Evolutionary conservation across 2,797 vertebrate species (phyloP).

Genomic region (Myotis findleyi): DNA sequence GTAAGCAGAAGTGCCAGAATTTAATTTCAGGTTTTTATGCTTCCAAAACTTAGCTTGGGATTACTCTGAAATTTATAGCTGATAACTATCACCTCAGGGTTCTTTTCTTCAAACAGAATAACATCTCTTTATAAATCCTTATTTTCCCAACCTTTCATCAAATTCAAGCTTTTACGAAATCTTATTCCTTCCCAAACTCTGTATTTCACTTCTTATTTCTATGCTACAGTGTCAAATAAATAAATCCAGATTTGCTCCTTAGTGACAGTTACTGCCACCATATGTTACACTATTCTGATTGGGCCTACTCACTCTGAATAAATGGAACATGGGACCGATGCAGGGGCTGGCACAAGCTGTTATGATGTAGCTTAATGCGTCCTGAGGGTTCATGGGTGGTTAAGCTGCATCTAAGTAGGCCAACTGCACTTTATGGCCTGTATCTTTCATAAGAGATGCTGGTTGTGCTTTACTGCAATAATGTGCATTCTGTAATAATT

Average conservation of each 20-base stretch:
- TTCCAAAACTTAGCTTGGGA: not conserved
- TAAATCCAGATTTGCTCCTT: constrained; percentile 3
- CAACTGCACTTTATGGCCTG: not conserved
- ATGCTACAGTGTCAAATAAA: not conserved
- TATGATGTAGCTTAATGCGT: not conserved
- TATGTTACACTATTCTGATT: not conserved
- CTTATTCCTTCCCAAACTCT: not conserved
- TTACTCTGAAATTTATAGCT: not conserved
- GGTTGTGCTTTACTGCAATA: not conserved
- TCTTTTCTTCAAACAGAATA: not conserved
- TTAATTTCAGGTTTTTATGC: not conserved
- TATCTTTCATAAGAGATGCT: not conserved
- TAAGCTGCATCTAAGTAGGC: not conserved
- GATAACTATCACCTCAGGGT: not conserved
- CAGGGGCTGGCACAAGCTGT: not conserved
- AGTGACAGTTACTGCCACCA: not conserved
- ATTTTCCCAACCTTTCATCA: constrained; percentile 1
- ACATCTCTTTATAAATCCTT: not conserved
- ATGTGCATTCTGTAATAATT: not conserved
- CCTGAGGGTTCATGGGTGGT: not conserved
- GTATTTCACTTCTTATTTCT: not conserved
- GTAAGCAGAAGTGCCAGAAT: not conserved
- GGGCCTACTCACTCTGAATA: not conserved
- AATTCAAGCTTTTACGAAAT: not conserved
- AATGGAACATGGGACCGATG: not conserved